Evolutionary conservation across 2,797 vertebrate species (phyloP).

Genomic region (Austrolebias charrua): DNA sequence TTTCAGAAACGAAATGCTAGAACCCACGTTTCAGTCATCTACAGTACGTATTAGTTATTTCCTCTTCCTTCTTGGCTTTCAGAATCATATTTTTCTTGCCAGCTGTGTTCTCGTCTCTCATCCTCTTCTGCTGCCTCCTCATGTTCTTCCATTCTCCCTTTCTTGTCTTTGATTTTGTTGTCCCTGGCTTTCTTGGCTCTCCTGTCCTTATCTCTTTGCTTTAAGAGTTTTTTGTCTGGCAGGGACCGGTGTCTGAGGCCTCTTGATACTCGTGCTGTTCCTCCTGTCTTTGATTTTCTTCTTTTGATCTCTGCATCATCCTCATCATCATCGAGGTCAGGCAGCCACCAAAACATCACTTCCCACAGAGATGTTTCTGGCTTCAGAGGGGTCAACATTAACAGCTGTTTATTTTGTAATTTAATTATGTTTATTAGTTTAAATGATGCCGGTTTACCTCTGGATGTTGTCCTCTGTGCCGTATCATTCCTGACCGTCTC

Average conservation of each 20-base stretch:
- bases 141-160: constrained; percentile 18
- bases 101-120: constrained; percentile 21
- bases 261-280: constrained; percentile 13
- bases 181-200: constrained; percentile 45
- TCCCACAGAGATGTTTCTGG: constrained; percentile 81
- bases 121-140: constrained; percentile 26
- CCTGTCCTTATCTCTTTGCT: constrained; percentile 57
- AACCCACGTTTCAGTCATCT: not conserved
- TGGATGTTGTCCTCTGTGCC: constrained; percentile 41
- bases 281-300: constrained; percentile 48
- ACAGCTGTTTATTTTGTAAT: too few species aligned
- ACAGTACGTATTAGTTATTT: constrained; percentile 39
- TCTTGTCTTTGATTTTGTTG: constrained; percentile 36
- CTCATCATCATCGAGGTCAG: constrained; percentile 53
- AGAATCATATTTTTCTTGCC: constrained; percentile 27
- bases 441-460: constrained; percentile 57
- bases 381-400: constrained; percentile 58
- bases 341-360: constrained; percentile 75
- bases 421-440: too few species aligned
- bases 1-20: too few species aligned
- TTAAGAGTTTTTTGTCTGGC: constrained; percentile 66
- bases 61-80: constrained; percentile 42
- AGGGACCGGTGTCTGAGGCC: constrained; percentile 64
- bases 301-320: constrained; percentile 36
- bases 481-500: constrained; percentile 48